Base-by-base conservation (phyloP, 53 echinoderm and acorn worm genomes). In the Temnopleurus reevesii region DNA sequence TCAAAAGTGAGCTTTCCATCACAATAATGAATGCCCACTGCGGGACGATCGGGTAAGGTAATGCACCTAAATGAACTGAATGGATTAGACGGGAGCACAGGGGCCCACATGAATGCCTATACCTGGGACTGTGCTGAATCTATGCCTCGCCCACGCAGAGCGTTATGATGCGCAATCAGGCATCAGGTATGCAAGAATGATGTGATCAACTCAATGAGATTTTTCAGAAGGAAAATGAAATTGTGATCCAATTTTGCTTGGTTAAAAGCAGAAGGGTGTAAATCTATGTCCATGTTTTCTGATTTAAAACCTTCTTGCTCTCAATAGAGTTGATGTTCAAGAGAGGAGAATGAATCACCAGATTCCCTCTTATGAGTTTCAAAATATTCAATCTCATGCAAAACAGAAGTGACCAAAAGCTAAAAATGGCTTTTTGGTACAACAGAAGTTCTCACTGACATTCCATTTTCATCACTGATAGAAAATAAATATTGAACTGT, bases 11-110 rank as follows among this genome's bases (percentile, higher is more conserved):
- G 71, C 41, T 41, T 71, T 38, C 19, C 19, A 71, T 71, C 71
- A 71, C n/a, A 36, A 71, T 71, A 71, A 71, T 71, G 71, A 41
- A 71, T 71, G 71, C 71, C 71, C n/a, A 10, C 19, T 71, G 71
- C 71, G 9, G 18, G 71, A n/a, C 6, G 71, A 41, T 71, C 71
- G 36, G 71, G 79, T 28, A 79, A 5, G 12, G 46, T 79, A 79
- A 79, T 79, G 49, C 79, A 79, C 49, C 79, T 49, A 79, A 79
- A 79, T 79, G 49, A 79, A 79, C 12, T 12, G 28, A 79, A 47
- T 79, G 46, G 71, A 71, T 71, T 36, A 71, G 71, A 36, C 8
- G 43, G 31, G 38, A n/a, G 71, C 71, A 71, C n/a, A 19, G 43
- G 71, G 41, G 71, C 71, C 71, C 41, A 71, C 71, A 38, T 38